These are phyloP conservation scores for Lucifuga dentata DNA, from an alignment of 2,113 vertebrate species.

Conservation along the genomic window DNA sequence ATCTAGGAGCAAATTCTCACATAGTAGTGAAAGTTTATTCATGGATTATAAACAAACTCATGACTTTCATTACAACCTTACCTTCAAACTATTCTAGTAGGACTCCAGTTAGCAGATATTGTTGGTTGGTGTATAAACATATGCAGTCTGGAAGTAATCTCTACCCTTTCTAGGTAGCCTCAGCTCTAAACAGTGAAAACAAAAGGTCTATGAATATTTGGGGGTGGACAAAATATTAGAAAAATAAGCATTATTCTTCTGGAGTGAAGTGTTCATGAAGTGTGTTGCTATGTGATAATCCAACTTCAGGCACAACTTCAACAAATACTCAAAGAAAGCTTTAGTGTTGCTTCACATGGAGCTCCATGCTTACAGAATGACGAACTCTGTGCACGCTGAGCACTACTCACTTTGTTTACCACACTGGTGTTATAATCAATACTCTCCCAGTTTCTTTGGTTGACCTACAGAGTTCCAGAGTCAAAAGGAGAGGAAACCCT, in stretches of 20 bases:
- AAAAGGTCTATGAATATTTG: slow-evolving; percentile 1
- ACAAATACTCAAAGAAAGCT: neutral
- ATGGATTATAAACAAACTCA: too few species aligned
- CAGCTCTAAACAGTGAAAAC: neutral
- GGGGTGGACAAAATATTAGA: too few species aligned
- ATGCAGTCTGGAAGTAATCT: slow-evolving; percentile 15
- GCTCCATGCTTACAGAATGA: neutral
- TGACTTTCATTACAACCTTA: too few species aligned
- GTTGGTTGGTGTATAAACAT: neutral
- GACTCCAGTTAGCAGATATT: neutral
- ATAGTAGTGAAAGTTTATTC: too few species aligned
- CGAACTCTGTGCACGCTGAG: neutral
- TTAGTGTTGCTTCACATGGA: too few species aligned
- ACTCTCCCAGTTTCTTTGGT: slow-evolving; percentile 18
- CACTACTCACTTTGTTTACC: neutral
- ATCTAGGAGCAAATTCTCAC: neutral
- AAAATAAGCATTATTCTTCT: too few species aligned
- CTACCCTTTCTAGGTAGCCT: neutral
- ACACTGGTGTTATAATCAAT: slow-evolving; percentile 37
- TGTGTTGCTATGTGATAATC: neutral
- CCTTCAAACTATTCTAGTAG: too few species aligned
- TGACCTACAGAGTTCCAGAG: slow-evolving; percentile 37
- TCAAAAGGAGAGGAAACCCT: slow-evolving; percentile 17
- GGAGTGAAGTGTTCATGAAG: neutral
- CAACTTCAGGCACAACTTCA: neutral